Evolutionary conservation across 1,140 invertebrate genomes (phyloP).

Genomic region (Ctenoplectra terminalis): DNA sequence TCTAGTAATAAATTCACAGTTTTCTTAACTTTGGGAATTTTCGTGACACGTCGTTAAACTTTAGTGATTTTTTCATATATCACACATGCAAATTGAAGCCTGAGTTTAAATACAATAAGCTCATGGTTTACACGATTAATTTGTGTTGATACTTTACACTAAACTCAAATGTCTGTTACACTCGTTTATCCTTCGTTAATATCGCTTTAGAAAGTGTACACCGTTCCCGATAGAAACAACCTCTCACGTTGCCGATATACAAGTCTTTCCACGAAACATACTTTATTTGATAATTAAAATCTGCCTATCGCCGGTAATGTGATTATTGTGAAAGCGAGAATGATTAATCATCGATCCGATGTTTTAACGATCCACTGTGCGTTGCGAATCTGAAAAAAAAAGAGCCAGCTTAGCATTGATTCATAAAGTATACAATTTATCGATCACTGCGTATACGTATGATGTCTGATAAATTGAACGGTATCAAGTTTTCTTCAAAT

Average conservation of each 20-base stretch:
- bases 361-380: neutral
- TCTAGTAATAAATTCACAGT: neutral
- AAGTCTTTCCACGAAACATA: neutral
- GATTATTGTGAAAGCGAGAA: too few species aligned
- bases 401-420: too few species aligned
- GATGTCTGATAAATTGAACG: neutral
- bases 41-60: too few species aligned
- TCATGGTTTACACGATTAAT: neutral
- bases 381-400: too few species aligned
- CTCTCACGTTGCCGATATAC: conserved; percentile 8
- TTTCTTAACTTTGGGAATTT: too few species aligned
- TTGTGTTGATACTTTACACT: neutral
- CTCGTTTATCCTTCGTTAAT: conserved; percentile 10
- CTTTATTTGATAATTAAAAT: conserved; percentile 30
- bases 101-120: neutral
- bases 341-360: too few species aligned
- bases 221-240: conserved; percentile 7
- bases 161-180: neutral
- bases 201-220: conserved; percentile 23
- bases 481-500: neutral
- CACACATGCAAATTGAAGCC: too few species aligned
- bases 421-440: neutral
- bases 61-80: too few species aligned
- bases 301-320: too few species aligned
- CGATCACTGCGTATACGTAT: neutral